Evolutionary conservation across 53 echinoderm and acorn worm genomes (phyloP).

Genomic region (Henricia sp.): DNA sequence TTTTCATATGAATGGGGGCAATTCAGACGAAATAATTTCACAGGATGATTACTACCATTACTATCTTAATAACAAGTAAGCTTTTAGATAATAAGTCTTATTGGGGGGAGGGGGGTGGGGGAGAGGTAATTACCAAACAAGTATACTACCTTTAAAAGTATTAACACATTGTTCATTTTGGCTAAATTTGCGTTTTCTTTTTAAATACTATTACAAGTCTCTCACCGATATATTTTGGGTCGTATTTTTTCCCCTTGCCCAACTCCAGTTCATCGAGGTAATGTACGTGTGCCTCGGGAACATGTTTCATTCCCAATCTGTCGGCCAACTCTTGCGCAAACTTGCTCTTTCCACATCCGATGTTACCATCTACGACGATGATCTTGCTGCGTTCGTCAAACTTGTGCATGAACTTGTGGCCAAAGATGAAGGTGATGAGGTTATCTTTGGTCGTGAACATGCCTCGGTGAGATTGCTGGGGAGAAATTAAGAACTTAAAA

Average conservation of each 20-base stretch:
- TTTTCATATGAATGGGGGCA: too few relatives aligned
- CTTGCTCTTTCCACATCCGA: conserved; percentile 81
- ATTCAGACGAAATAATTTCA: too few relatives aligned
- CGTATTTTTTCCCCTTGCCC: conserved; percentile 79
- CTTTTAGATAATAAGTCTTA: too few relatives aligned
- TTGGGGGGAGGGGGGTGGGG: too few relatives aligned
- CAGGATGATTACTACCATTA: too few relatives aligned
- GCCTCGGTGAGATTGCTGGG: conserved; percentile 18
- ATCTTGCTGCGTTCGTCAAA: conserved; percentile 94
- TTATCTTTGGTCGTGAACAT: conserved; percentile 7
- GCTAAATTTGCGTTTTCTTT: too few relatives aligned
- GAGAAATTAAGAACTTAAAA: neutral
- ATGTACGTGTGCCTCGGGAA: conserved; percentile 82
- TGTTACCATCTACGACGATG: conserved; percentile 90
- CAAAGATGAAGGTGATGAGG: conserved; percentile 58
- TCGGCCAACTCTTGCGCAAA: conserved; percentile 83
- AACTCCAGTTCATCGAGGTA: conserved; percentile 79
- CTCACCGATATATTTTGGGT: conserved; percentile 83
- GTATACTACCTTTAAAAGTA: too few relatives aligned
- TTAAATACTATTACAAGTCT: too few relatives aligned
- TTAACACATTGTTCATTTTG: too few relatives aligned
- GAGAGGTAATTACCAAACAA: too few relatives aligned
- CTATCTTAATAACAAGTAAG: too few relatives aligned
- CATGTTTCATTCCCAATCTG: conserved; percentile 80
- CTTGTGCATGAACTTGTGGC: conserved; percentile 81